Evolutionary conservation across 2,797 vertebrate genomes (phyloP).

Genomic region (Dallia pectoralis): DNA sequence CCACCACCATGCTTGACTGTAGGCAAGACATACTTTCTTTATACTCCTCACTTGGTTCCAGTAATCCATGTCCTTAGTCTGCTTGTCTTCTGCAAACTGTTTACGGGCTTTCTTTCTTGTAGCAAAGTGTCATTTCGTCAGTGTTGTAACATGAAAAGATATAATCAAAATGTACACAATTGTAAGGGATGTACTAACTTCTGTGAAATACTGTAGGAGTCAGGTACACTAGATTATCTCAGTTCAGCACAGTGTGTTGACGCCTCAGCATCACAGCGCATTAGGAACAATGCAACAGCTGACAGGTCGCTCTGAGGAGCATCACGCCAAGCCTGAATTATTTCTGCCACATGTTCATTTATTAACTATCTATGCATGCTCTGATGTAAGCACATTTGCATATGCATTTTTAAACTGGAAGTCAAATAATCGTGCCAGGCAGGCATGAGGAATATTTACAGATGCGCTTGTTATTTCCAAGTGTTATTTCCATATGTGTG

Average conservation of each 20-base stretch:
- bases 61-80: no score
- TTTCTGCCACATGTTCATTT: constrained; percentile 93
- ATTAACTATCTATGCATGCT: constrained; percentile 85
- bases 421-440: constrained; percentile 63
- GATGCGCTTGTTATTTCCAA: constrained; percentile 49
- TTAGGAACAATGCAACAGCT: constrained; percentile 86
- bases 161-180: no score
- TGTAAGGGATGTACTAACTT: no score
- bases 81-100: no score
- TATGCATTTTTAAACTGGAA: constrained; percentile 84
- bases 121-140: no score
- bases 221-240: constrained; percentile 76
- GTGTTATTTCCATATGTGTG: no score
- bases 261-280: constrained; percentile 79
- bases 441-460: constrained; percentile 29
- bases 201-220: no score
- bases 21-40: no score
- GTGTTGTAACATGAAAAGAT: no score
- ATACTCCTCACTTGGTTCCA: no score
- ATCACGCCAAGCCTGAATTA: constrained; percentile 91
- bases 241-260: constrained; percentile 78
- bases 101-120: no score
- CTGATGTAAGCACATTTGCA: constrained; percentile 83
- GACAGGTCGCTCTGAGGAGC: constrained; percentile 88
- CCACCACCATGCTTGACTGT: no score